Evolutionary conservation across 2,113 vertebrate genomes (phyloP).

Genomic region (Coracopsis vasa): DNA sequence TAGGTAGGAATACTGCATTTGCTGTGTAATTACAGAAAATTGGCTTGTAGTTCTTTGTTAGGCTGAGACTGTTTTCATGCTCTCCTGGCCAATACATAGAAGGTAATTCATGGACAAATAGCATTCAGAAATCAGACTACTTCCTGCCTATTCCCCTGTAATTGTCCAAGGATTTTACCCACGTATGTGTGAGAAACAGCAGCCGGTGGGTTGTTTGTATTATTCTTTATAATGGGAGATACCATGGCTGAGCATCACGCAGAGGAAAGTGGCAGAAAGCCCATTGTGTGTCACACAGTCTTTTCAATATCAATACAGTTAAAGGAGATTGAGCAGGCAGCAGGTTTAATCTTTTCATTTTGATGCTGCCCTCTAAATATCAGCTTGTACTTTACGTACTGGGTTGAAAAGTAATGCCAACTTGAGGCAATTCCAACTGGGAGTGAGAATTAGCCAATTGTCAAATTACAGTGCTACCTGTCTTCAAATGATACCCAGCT

Average conservation of each 20-base stretch:
- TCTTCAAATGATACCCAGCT: background rate
- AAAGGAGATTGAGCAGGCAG: background rate
- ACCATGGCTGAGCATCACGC: accelerated
- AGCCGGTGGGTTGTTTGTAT: background rate
- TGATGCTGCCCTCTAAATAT: background rate
- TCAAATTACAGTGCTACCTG: background rate
- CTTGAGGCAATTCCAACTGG: background rate
- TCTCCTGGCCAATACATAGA: background rate
- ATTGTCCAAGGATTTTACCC: background rate
- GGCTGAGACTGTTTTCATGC: background rate
- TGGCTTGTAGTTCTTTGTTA: background rate
- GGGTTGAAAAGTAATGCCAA: background rate
- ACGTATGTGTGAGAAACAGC: background rate
- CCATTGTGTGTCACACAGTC: accelerated
- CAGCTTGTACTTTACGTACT: background rate
- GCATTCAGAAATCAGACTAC: background rate
- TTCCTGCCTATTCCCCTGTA: background rate
- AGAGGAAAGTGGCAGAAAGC: background rate
- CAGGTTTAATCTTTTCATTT: background rate
- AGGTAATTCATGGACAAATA: background rate
- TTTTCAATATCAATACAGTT: accelerated
- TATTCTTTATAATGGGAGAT: background rate
- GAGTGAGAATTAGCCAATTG: background rate
- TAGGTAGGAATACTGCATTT: background rate
- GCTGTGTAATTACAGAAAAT: background rate